These are phyloP conservation scores for Oceanodroma tethys DNA, from an alignment of 2,113 vertebrate species.

Conservation along the genomic window DNA sequence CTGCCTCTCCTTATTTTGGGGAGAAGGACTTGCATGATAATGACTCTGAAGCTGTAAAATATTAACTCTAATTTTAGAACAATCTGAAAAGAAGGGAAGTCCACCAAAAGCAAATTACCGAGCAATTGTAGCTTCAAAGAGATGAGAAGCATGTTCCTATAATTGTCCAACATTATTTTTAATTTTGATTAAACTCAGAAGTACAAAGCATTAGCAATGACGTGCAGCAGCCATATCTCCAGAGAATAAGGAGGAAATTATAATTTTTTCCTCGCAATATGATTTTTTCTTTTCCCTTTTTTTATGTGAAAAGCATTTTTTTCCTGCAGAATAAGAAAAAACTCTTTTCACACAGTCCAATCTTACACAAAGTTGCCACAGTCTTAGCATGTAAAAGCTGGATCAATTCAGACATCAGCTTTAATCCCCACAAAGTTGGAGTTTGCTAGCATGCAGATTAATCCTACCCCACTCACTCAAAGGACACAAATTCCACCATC, in stretches of 20 bases:
- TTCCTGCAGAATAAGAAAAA: background rate
- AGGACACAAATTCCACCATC: background rate
- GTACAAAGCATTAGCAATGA: slow-evolving; percentile 40
- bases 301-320: background rate
- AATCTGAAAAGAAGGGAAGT: background rate
- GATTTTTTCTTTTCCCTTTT: background rate
- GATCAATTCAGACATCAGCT: background rate
- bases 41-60: slow-evolving; percentile 21
- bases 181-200: slow-evolving; percentile 54
- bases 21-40: background rate
- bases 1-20: background rate
- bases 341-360: background rate
- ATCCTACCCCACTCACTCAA: background rate
- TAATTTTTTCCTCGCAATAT: background rate
- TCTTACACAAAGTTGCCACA: background rate
- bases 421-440: background rate
- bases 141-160: slow-evolving; percentile 42
- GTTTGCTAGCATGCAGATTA: background rate
- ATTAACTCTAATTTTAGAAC: slow-evolving; percentile 48
- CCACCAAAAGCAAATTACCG: slow-evolving; percentile 44
- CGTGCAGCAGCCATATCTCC: background rate
- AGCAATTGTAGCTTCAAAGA: slow-evolving; percentile 51
- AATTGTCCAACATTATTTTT: slow-evolving; percentile 54
- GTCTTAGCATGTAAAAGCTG: background rate
- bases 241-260: background rate